Evolutionary conservation across 2,888 invertebrate genomes (phyloP).

Genomic region (Masnerella sp.): DNA sequence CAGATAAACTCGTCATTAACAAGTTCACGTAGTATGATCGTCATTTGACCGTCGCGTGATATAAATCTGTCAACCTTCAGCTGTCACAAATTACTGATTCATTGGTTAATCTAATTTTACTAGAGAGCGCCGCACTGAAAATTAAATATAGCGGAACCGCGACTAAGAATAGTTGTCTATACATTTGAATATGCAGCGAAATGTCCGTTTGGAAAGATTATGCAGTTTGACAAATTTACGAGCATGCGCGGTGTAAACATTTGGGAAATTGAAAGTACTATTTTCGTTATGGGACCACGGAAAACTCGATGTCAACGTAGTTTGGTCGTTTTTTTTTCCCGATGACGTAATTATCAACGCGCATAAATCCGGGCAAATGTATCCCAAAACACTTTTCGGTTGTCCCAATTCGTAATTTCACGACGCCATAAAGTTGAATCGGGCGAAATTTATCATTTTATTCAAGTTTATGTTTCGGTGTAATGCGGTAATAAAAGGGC

Average conservation of each 20-base stretch:
- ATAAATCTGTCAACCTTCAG: slow-evolving; percentile 38
- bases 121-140: slow-evolving; percentile 54
- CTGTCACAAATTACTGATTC: slow-evolving; percentile 52
- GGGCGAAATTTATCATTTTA: too few species aligned
- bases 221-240: slow-evolving; percentile 48
- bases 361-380: too few species aligned
- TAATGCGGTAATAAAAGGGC: too few species aligned
- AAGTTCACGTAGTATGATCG: too few species aligned
- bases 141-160: slow-evolving; percentile 55
- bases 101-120: slow-evolving; percentile 59
- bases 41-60: slow-evolving; percentile 8
- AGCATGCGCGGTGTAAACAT: slow-evolving; percentile 20
- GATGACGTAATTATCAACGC: too few species aligned
- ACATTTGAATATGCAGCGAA: slow-evolving; percentile 38
- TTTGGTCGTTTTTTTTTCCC: too few species aligned
- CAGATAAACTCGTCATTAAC: too few species aligned
- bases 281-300: background rate
- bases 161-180: slow-evolving; percentile 43
- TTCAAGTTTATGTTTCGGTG: too few species aligned
- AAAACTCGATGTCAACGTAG: too few species aligned
- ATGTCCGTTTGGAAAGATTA: slow-evolving; percentile 42
- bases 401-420: too few species aligned
- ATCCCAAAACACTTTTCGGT: too few species aligned
- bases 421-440: too few species aligned
- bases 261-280: background rate